Evolutionary conservation across 2,113 vertebrate species (phyloP).

Genomic region (Ictalurus furcatus): DNA sequence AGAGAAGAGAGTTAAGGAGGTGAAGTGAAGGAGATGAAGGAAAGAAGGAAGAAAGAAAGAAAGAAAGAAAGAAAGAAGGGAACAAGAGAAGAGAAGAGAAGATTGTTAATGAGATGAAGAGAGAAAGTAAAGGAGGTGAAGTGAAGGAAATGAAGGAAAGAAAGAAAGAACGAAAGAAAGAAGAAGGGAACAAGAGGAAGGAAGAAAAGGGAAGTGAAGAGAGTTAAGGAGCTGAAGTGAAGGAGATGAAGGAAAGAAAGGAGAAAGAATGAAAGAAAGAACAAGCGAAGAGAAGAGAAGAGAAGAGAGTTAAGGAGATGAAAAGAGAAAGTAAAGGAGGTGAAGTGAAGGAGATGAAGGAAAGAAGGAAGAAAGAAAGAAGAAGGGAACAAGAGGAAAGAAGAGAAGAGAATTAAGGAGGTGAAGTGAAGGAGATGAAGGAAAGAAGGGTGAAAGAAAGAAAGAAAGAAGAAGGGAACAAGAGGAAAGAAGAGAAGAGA

Average conservation of each 20-base stretch:
- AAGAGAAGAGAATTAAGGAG: no score
- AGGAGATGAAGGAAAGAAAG: background rate
- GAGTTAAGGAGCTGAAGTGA: no score
- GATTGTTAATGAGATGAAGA: background rate
- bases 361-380: no score
- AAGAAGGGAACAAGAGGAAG: no score
- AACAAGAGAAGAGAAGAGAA: background rate
- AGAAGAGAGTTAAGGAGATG: background rate
- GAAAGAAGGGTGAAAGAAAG: no score
- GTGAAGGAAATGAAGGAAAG: background rate
- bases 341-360: background rate
- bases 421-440: background rate
- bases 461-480: background rate
- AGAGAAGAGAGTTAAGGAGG: background rate
- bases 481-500: background rate
- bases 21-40: background rate
- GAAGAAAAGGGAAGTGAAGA: background rate
- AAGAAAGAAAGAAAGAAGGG: fast-evolving
- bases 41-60: background rate
- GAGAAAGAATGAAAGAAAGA: background rate
- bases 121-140: background rate
- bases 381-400: no score
- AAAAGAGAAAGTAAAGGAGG: background rate
- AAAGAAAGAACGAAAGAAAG: background rate
- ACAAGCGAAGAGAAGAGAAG: no score